These are phyloP conservation scores for Hexactinellida sp. DNA, from an alignment of 37 sponge, comb jelly and placozoan genomes.

Conservation along the genomic window DNA sequence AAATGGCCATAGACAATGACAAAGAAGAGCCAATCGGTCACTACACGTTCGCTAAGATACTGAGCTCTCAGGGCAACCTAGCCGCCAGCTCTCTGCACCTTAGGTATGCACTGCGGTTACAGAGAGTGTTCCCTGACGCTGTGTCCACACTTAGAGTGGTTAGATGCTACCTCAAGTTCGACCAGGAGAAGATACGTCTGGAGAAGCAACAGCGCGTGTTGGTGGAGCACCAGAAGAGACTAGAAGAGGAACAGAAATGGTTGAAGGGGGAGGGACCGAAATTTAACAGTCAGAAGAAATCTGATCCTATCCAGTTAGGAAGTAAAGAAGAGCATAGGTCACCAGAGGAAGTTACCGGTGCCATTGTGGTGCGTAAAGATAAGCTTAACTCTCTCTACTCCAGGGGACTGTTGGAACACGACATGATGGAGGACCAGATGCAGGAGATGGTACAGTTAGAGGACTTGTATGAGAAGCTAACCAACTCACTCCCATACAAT, in stretches of 20 bases:
- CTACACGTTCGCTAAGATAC: constrained; percentile 40
- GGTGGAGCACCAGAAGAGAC: constrained; percentile 2
- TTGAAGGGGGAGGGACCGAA: constrained; percentile 1
- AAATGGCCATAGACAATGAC: constrained; percentile 49
- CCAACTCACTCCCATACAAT: neutral
- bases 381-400: neutral
- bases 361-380: neutral
- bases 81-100: constrained; percentile 38
- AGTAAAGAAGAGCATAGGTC: neutral
- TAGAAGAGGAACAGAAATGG: neutral
- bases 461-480: neutral
- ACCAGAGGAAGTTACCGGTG: neutral
- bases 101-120: constrained; percentile 32
- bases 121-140: constrained; percentile 34
- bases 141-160: constrained; percentile 33
- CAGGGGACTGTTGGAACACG: neutral
- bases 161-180: constrained; percentile 55
- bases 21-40: constrained; percentile 26
- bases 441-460: neutral
- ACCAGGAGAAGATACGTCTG: constrained; percentile 31
- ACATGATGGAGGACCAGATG: constrained; percentile 8
- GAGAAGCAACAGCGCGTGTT: constrained; percentile 27
- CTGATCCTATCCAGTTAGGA: neutral
- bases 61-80: constrained; percentile 25
- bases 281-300: neutral